A percentile compares a stretch with the other conserved stretches of the same genome.
Evolutionary conservation across 2,113 vertebrate genomes (phyloP).

Genomic region (Boleophthalmus pectinirostris): DNA sequence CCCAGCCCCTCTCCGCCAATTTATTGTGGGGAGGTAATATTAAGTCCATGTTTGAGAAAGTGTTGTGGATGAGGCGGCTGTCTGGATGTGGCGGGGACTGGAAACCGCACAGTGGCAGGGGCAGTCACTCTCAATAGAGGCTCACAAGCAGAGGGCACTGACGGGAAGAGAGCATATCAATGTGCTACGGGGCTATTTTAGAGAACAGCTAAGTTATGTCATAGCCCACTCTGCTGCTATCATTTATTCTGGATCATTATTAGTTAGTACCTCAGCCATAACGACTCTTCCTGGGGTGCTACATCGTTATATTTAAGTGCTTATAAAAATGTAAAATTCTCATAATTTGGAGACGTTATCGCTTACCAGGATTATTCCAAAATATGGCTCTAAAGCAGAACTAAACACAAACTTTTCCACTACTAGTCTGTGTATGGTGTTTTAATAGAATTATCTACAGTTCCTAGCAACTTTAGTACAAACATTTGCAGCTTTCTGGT

Average conservation of each 20-base stretch:
- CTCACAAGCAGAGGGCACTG: conserved; percentile 39
- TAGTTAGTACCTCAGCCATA: no score
- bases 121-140: conserved; percentile 66
- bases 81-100: conserved; percentile 64
- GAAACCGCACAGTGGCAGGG: conserved; percentile 64
- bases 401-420: no score
- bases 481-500: no score
- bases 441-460: no score
- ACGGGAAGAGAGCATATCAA: conserved; percentile 44
- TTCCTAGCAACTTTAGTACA: no score
- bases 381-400: no score
- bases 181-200: conserved; percentile 17
- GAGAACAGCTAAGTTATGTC: conserved; percentile 1
- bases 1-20: conserved; percentile 69
- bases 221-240: background rate
- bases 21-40: conserved; percentile 84
- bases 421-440: no score
- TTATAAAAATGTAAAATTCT: no score
- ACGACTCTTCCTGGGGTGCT: no score
- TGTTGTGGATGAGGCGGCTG: conserved; percentile 56
- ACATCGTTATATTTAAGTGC: no score
- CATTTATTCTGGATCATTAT: background rate
- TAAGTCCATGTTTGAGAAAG: conserved; percentile 77
- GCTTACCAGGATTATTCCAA: no score
- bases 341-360: no score